Conservation (phyloP, 2,113 vertebrate species). For the Sebastes schlegelii region DNA sequence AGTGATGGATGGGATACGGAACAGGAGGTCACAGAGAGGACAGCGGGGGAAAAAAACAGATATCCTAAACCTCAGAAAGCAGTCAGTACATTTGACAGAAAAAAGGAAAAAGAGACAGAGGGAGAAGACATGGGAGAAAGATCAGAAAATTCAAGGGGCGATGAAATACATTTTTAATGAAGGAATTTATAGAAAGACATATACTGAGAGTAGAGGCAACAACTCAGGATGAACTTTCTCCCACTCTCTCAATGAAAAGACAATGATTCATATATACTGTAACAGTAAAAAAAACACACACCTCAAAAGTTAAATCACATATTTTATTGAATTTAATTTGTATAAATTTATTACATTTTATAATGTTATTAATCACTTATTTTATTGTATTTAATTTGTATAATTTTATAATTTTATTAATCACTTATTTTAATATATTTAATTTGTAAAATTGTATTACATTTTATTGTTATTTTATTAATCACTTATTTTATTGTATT, state of each 20-base stretch:
- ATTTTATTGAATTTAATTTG: too few relatives aligned
- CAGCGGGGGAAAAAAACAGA: not conserved
- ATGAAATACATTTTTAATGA: slow-evolving; percentile 14
- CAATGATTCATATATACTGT: not conserved
- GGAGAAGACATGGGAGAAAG: not conserved
- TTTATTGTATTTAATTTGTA: too few relatives aligned
- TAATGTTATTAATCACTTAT: too few relatives aligned
- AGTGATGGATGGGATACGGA: not conserved
- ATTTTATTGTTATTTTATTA: too few relatives aligned
- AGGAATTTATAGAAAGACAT: not conserved
- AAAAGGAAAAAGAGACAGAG: not conserved
- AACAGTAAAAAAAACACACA: not conserved
- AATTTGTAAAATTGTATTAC: too few relatives aligned
- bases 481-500: too few relatives aligned
- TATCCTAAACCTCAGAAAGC: not conserved
- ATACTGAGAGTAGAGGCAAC: not conserved
- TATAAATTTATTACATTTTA: too few relatives aligned
- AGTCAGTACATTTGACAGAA: not conserved
- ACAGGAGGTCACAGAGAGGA: not conserved
- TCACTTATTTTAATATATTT: too few relatives aligned
- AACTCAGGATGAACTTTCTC: not conserved
- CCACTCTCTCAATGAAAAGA: not conserved
- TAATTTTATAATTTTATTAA: too few relatives aligned
- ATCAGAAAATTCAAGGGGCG: not conserved
- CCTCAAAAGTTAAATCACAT: not conserved